A percentile compares a stretch with the other conserved stretches of the same genome.
These are phyloP conservation scores for Girardinus metallicus DNA, from an alignment of 2,797 vertebrate genomes.

Conservation along the genomic window DNA sequence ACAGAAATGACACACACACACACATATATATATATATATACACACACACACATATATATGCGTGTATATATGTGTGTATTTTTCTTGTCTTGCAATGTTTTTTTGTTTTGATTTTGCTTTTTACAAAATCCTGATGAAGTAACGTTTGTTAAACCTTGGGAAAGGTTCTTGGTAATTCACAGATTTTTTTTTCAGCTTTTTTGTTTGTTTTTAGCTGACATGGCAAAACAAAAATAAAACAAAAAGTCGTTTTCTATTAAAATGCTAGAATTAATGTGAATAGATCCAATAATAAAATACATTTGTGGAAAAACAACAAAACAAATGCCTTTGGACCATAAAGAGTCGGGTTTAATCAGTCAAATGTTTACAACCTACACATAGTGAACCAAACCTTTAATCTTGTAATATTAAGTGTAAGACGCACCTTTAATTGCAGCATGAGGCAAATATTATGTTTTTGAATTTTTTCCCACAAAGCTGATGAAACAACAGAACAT, in stretches of 20 bases:
- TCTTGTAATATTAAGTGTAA: conserved; percentile 2
- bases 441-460: neutral
- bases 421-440: neutral
- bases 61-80: no score
- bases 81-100: neutral
- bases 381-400: neutral
- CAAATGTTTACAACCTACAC: neutral
- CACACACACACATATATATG: no score
- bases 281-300: neutral
- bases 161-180: neutral
- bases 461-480: conserved; percentile 18
- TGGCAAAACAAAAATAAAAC: neutral
- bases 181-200: neutral
- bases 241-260: neutral
- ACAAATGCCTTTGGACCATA: neutral
- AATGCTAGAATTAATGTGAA: neutral
- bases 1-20: no score
- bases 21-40: no score
- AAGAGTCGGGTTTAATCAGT: neutral
- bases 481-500: conserved; percentile 23
- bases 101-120: neutral
- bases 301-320: neutral
- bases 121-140: no score
- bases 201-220: neutral
- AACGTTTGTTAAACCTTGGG: neutral